Evolutionary conservation across 2,797 vertebrate species (phyloP), one percentile per base, ranked within the genome.

Genomic region (Urocyon cinereoargenteus): DNA sequence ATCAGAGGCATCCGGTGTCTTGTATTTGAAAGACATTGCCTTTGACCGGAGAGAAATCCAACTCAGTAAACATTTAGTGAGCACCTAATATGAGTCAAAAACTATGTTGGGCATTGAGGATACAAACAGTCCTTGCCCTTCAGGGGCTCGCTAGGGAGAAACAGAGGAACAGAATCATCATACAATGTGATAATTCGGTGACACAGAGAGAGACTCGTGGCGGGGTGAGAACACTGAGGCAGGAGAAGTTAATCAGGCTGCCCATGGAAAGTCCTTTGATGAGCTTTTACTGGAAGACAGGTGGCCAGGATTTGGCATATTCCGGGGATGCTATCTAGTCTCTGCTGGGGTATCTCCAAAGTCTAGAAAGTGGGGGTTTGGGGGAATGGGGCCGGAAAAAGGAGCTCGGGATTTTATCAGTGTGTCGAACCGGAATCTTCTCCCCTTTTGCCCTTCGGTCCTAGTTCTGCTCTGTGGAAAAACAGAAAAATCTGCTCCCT

Each of bases 21-120:
- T 79, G 1, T 36, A 78, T 73, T 90, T 59, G 55, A 85, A 77
- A 31, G 26, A 82, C 34, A 77, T 77, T 15, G 26, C 53, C 53
- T 57, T 92, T 95, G 18, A 55, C 18, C 36, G 91, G 24, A 66
- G n/a, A 81, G 62, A 91, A 96, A 90, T n/a, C 87, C 59, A 88
- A 22, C 31, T 82, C 40, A 62, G 18, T 79, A 78, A 24, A 78
- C 73, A 88, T 51, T 86, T 94, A 81, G 15, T 81, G 49, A 95
- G 55, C 15, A 49, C 70, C 66, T 88, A 13, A 61, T 70, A 4
- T 70, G 45, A 57, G 40, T 51, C 75, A 55, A 66, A 86, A 93
- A n/a, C 49, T 53, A 22, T n/a, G 9, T 45, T 66, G 24, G 51
- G 8, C 51, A 4, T 61, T 94, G 59, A 84, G 70, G 72, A 59